Conservation (phyloP, 2,797 vertebrate species). For the Sciaenops ocellatus region DNA sequence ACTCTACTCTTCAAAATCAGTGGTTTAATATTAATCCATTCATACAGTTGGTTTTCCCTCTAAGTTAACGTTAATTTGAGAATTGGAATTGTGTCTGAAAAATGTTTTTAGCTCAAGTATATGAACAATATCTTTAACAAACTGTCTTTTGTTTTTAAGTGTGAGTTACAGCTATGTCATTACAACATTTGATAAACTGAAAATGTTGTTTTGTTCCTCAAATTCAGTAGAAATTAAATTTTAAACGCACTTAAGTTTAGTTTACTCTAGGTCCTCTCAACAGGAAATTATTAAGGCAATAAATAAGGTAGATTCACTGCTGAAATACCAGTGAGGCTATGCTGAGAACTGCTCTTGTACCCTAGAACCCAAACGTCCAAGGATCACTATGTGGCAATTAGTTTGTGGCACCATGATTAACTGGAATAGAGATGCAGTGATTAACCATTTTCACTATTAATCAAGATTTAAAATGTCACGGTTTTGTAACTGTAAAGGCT, state of each 20-base stretch:
- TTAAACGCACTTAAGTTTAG: neutral
- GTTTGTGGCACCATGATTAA: neutral
- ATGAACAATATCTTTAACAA: conserved; percentile 3
- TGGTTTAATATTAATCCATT: neutral
- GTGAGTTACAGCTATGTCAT: neutral
- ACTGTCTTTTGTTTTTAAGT: neutral
- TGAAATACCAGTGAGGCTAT: neutral
- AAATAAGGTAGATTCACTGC: neutral
- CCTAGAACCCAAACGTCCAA: neutral
- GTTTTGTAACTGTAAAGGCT: no score
- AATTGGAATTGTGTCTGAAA: neutral
- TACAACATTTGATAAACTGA: neutral
- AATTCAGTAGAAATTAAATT: neutral
- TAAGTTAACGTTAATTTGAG: neutral
- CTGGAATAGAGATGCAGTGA: neutral
- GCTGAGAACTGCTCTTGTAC: neutral
- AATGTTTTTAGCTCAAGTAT: neutral
- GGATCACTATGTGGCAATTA: neutral
- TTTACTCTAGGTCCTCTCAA: neutral
- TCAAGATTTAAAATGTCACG: no score
- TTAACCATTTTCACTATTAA: no score
- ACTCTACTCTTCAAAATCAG: neutral
- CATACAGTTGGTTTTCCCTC: neutral
- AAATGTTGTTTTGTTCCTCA: neutral
- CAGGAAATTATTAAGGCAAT: neutral